Evolutionary conservation across 2,888 invertebrate species (phyloP), one percentile per base, ranked within the genome.

Genomic region (Bombyx huttoni): DNA sequence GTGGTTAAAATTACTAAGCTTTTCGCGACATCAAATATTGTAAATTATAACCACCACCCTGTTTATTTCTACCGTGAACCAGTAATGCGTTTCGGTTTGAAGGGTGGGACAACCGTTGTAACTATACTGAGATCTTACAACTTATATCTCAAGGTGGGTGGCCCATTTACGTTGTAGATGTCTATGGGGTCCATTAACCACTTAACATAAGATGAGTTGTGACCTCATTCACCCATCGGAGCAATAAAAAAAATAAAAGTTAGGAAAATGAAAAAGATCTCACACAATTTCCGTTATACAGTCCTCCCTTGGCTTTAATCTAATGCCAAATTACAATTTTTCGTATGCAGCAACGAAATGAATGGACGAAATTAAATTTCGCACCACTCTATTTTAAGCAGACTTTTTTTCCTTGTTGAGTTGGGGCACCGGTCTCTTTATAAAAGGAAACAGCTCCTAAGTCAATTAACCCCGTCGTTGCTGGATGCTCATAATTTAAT

Each of bases 401-500:
- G 12, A 40, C 8, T 10, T 10, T 40, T 10, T 40, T 10, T 10
- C 7, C 40, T 40, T 8, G 12, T 24, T 24, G 24, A 24, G 24
- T 24, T 24, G 12, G 40, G 8, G 12, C 7, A 40, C 40, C 40
- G 40, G 40, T 3, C 7, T 40, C 40, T 40, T 40, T 40, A 40
- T 40, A 7, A 48, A 51, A 40, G 46, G 34, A 50, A 46, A 46
- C 48, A 9, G 55, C 53, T 54, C 53, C 51, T 46, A 60, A 61
- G 64, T 64, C 69, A 73, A 77, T 76, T 75, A 76, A 68, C 68
- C 61, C 57, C 62, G 62, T 65, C 70, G 69, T 63, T 67, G 64
- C 62, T 61, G 62, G 61, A 63, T 67, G 62, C 56, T 63, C 65
- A 67, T 73, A 73, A 73, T 72, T 76, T 73, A 71, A 71, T 74